A percentile compares a stretch with the other conserved stretches of the same genome.
phyloP scores from a whole-genome alignment of 2,113 vertebrate species.

The Redunca redunca region DNA sequence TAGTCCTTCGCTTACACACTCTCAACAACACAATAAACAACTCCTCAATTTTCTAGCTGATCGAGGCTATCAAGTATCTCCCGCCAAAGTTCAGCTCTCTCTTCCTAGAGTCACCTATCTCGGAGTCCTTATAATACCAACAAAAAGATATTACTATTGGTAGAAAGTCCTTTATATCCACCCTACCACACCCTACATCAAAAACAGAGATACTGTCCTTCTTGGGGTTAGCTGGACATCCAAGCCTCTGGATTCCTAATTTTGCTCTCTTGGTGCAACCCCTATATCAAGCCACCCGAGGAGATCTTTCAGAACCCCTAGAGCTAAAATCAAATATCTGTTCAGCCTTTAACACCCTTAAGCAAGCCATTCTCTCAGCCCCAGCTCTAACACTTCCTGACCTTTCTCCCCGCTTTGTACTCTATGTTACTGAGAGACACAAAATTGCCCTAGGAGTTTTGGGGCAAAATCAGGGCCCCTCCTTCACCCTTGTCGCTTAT shows the following conservation, averaged over 20 bases:
- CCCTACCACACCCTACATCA: background rate
- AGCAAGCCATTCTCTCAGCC: background rate
- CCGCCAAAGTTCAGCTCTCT: background rate
- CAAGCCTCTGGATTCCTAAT: background rate
- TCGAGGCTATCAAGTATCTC: background rate
- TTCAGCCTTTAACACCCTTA: background rate
- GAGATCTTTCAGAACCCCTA: background rate
- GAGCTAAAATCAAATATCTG: background rate
- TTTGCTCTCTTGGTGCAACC: background rate
- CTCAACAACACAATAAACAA: background rate
- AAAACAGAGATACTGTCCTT: background rate
- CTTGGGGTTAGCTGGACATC: background rate
- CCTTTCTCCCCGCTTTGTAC: fast-evolving
- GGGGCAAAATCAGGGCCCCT: background rate
- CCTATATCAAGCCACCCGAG: background rate
- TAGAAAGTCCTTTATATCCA: background rate
- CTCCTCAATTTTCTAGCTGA: background rate
- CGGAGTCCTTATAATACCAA: background rate
- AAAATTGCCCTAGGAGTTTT: background rate
- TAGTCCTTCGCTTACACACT: background rate
- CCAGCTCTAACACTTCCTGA: background rate
- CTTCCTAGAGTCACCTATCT: background rate
- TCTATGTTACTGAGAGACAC: background rate
- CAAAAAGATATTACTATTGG: background rate
- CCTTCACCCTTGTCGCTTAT: background rate